Evolutionary conservation across 2,113 vertebrate species (phyloP), one percentile per base, ranked within the genome.

Genomic region (Oreochromis aureus): DNA sequence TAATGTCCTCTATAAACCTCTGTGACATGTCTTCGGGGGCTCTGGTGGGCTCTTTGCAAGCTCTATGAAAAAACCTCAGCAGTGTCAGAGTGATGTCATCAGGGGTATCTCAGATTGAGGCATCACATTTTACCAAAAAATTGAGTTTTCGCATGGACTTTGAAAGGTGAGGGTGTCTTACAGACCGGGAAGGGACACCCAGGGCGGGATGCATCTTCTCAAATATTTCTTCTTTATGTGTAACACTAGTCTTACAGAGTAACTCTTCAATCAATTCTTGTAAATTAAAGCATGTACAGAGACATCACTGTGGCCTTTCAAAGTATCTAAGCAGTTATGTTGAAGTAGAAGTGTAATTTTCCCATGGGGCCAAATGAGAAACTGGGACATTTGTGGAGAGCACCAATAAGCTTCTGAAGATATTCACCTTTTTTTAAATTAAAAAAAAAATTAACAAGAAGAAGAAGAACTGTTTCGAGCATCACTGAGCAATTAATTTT

Each of bases 121-220:
- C 24, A 2, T 51, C 24, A 48, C 10, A 48, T 76, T 51, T 51
- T 0, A 48, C 6, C 44, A 48, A 19, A 76, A 32, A 12, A 66
- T 66, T 4, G 0, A 36, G 30, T 63, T 76, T 76, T 76, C 30
- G 71, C 44, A 24, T 76, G 15, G 24, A 48, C 0, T 41, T 41
- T 73, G 69, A 18, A 7, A 73, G 69, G 30, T 48, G 2, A 5
- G 22, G 71, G 71, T 19, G 44, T 48, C 27, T 12, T 30, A 76
- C 16, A 76, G 6, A 5, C 0, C 1, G 13, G 69, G 39, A 18
- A 0, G 0, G 13, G 41, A 10, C 22, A 73, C 0, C 41, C 41
- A 0, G 69, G 41, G 24, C 0, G 6, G 15, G 69, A 48, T 76
- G 0, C n/a, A 44, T 76, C 44, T 48, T 48, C 41, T 76, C 8